A percentile compares a stretch with the other conserved stretches of the same genome.
Evolutionary conservation across 2,113 vertebrate genomes (phyloP).

Genomic region (Hippolais icterina): DNA sequence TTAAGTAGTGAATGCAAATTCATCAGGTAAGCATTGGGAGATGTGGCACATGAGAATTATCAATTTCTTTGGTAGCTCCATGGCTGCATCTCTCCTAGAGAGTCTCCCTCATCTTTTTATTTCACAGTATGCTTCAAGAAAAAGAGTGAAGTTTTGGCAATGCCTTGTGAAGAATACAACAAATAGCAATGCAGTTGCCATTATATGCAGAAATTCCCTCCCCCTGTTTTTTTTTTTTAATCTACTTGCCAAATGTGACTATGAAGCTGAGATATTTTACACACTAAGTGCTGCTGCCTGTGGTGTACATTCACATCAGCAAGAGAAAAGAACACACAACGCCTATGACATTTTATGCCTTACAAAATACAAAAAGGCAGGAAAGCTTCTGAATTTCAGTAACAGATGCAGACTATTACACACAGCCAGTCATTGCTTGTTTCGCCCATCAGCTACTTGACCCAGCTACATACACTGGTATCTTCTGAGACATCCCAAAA

Average conservation of each 20-base stretch:
- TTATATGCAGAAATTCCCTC: background rate
- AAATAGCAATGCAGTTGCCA: background rate
- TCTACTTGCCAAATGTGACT: background rate
- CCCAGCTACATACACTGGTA: background rate
- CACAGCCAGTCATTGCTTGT: background rate
- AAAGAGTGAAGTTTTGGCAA: background rate
- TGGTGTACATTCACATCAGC: background rate
- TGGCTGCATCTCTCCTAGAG: background rate
- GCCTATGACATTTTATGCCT: background rate
- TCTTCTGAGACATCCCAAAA: conserved; percentile 44
- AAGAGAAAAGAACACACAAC: background rate
- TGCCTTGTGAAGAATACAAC: background rate
- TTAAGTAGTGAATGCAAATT: background rate
- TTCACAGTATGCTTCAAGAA: background rate
- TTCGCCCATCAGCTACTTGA: conserved; percentile 23
- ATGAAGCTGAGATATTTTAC: background rate
- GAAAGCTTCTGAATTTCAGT: background rate
- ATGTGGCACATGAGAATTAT: background rate
- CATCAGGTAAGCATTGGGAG: background rate
- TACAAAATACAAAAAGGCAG: background rate
- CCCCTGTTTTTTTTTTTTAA: accelerated
- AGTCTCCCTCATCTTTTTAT: background rate
- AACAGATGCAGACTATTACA: background rate
- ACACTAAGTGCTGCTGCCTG: background rate
- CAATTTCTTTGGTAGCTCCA: background rate